Evolutionary conservation across 2,888 invertebrate species (phyloP).

Genomic region (Calephelis perditalis): DNA sequence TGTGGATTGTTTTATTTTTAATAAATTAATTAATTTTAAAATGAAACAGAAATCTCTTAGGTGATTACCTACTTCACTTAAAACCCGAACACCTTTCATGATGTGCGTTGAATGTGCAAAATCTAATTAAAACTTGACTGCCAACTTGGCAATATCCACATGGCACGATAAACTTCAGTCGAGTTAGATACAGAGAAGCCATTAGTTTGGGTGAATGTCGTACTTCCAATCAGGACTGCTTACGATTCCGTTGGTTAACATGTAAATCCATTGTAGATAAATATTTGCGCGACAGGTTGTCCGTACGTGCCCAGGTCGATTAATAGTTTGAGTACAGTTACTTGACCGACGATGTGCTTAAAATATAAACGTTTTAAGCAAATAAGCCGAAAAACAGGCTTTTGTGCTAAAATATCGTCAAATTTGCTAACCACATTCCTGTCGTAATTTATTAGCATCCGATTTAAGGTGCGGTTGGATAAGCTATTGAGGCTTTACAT

Average conservation of each 20-base stretch:
- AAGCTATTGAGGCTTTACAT: not conserved
- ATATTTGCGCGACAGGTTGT: constrained; percentile 75
- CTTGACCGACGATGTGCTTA: constrained; percentile 42
- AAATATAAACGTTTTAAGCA: constrained; percentile 31
- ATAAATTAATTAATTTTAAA: too few relatives aligned
- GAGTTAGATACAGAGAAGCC: constrained; percentile 28
- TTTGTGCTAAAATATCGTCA: constrained; percentile 7
- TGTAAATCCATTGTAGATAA: constrained; percentile 72
- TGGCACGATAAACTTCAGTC: not conserved
- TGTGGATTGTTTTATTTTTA: too few relatives aligned
- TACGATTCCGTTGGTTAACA: constrained; percentile 68
- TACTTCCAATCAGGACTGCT: constrained; percentile 62
- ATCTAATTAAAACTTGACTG: constrained; percentile 12
- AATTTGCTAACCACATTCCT: constrained; percentile 10
- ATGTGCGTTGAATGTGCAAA: constrained; percentile 5
- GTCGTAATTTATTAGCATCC: not conserved
- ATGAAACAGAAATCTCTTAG: too few relatives aligned
- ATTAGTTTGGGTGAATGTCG: constrained; percentile 29
- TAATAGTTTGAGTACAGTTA: constrained; percentile 59
- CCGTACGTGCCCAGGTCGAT: constrained; percentile 58
- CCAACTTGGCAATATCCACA: constrained; percentile 12
- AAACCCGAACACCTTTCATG: not conserved
- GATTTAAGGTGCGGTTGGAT: not conserved
- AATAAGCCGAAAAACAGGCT: constrained; percentile 10
- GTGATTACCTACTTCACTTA: not conserved